Conservation (phyloP, 1,140 invertebrate genomes). For the Pseudomyrmex gracilis region DNA sequence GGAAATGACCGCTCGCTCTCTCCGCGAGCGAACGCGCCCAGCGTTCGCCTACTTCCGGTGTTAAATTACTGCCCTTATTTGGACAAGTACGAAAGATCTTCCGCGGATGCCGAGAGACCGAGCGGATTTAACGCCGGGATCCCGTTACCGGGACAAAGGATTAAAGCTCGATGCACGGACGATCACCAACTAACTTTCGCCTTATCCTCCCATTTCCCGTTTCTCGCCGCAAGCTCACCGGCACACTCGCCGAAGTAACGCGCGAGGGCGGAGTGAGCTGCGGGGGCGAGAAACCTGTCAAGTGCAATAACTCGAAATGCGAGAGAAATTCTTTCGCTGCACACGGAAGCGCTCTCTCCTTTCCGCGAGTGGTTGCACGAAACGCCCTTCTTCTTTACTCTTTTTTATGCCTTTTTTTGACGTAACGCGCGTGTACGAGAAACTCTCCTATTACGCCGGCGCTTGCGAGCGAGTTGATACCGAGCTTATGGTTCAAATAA, state of each 20-base stretch:
- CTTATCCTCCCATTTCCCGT: conserved; percentile 61
- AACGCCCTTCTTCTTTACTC: conserved; percentile 21
- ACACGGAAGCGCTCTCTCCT: conserved; percentile 8
- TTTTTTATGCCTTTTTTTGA: conserved; percentile 21
- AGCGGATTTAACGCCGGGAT: conserved; percentile 56
- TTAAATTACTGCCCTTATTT: conserved; percentile 58
- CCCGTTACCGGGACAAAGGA: conserved; percentile 60
- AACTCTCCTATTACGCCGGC: conserved; percentile 32
- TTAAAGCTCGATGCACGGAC: conserved; percentile 62
- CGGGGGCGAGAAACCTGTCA: conserved; percentile 55
- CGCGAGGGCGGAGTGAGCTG: conserved; percentile 28
- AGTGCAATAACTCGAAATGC: conserved; percentile 60
- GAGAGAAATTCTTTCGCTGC: conserved; percentile 55
- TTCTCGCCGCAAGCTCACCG: conserved; percentile 56
- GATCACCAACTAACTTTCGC: conserved; percentile 60
- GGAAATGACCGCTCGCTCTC: conserved; percentile 48
- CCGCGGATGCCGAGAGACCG: conserved; percentile 56
- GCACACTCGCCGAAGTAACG: conserved; percentile 37
- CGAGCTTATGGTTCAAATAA: conserved; percentile 49
- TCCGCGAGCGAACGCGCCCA: too few relatives aligned
- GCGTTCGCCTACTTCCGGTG: conserved; percentile 22
- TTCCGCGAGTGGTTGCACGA: conserved; percentile 40
- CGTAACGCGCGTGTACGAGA: conserved; percentile 50
- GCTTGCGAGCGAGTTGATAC: conserved; percentile 36
- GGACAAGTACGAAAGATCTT: conserved; percentile 60